Base-by-base conservation (phyloP, 2,797 vertebrate genomes). In the Melanotaenia maccullochi region DNA sequence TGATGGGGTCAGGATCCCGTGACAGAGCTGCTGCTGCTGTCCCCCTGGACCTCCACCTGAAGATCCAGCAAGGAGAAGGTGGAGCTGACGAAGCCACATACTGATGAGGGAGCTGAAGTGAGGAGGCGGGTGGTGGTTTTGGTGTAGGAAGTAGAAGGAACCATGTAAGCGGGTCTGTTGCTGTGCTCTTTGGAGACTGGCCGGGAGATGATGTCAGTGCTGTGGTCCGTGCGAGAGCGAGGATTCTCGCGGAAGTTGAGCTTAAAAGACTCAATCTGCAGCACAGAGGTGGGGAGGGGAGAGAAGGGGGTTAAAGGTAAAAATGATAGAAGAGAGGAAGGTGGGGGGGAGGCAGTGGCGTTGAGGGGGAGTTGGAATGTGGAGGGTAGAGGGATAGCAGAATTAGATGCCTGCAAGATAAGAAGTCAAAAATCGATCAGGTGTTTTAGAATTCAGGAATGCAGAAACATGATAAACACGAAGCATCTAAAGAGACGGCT, bases 321-420 rank as follows among this genome's bases (percentile, higher is more conserved):
- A 30, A 30, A 79, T 74, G 60, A 82, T 81, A 73, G 36, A 62
- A 59, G 75, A 32, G 56, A 71, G 79, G 62, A 88, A 83, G 20
- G 71, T 68, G 87, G 88, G 82, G 93, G 68, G 13, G 28, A 9
- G 85, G 58, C 85, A 64, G 52, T 32, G 71, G 76, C 60, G 57
- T 68, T 47, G 78, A 67, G 70, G 74, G 90, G 71, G 6, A 49
- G 68, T 81, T 68, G 93, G 91, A 84, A 87, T 87, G 91, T 93
- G 87, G 91, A 84, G 88, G 89, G 94, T 92, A 92, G 94, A 96
- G 95, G 93, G 96, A 96, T 87, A 97, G 96, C 90, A 97, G 96
- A 96, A 85, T 98, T 98, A 99, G 94, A 99, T 94, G 97, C 97
- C 97, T 98, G 97, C 92, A 98, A 99, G 93, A 98, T 96, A 98